Conservation (phyloP, 2,113 vertebrate genomes). For the Tragelaphus strepsiceros region DNA sequence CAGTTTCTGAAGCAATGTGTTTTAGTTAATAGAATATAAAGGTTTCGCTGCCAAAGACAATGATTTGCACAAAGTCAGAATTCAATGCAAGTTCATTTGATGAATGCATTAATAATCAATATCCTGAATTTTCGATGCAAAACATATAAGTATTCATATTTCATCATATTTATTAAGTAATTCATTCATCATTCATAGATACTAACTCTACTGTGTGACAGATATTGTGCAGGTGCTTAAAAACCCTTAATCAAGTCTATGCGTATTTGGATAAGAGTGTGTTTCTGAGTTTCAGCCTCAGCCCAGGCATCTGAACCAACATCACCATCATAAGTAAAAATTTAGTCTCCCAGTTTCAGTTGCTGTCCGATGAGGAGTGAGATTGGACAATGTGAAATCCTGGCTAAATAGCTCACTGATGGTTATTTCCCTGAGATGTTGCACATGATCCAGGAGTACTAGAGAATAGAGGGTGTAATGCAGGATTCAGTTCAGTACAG, state of each 20-base stretch:
- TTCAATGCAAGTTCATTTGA: not conserved
- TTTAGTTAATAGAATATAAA: not conserved
- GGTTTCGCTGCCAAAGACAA: not conserved
- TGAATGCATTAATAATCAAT: not conserved
- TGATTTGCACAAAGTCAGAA: not conserved
- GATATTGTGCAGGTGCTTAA: not conserved
- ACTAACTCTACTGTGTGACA: not conserved
- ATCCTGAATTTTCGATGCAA: not conserved
- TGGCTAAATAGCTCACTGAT: not conserved
- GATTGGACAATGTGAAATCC: not conserved
- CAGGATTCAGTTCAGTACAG: not conserved
- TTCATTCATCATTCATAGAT: not conserved
- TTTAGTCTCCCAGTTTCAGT: too few relatives aligned
- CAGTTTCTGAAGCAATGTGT: not conserved
- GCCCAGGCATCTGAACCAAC: not conserved
- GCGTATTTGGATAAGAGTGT: not conserved
- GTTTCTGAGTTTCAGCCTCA: not conserved
- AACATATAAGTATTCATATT: not conserved
- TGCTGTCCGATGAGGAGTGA: fast-evolving
- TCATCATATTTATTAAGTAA: not conserved
- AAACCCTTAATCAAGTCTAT: not conserved
- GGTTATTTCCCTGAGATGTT: not conserved
- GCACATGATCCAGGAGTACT: not conserved
- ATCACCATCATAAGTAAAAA: not conserved
- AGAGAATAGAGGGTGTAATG: not conserved